Conservation (phyloP, 2,113 vertebrate genomes). For the Benitochromis conjunctus region DNA sequence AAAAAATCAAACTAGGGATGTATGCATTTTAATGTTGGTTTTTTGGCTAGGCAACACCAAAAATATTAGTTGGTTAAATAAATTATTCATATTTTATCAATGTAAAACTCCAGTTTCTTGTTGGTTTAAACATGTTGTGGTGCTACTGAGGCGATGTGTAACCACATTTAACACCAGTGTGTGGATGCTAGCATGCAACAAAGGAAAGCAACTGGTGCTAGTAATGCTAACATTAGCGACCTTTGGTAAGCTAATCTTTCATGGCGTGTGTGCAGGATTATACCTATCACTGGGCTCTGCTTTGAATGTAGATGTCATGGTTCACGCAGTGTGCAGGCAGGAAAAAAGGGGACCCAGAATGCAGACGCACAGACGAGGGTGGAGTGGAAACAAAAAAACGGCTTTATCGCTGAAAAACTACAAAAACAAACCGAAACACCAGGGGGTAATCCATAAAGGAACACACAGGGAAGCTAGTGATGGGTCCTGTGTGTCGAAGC, state of each 20-base stretch:
- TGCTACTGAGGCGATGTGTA: neutral
- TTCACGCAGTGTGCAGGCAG: too few relatives aligned
- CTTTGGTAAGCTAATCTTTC: neutral
- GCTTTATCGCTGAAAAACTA: too few relatives aligned
- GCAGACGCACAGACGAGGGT: too few relatives aligned
- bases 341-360: too few relatives aligned
- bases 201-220: neutral
- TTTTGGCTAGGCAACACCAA: neutral
- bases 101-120: neutral
- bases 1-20: rapidly evolving
- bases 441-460: too few relatives aligned
- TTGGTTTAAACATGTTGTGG: neutral
- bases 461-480: too few relatives aligned
- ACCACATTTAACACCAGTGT: neutral
- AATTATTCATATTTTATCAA: neutral
- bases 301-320: rapidly evolving
- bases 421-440: too few relatives aligned
- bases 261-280: neutral
- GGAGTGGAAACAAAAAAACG: too few relatives aligned
- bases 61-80: neutral
- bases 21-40: neutral
- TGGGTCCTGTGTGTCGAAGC: too few relatives aligned
- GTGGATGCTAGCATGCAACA: neutral
- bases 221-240: neutral
- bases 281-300: neutral